Base-by-base conservation (phyloP, 2,888 invertebrate species). In the Ichneumoninae sp. region DNA sequence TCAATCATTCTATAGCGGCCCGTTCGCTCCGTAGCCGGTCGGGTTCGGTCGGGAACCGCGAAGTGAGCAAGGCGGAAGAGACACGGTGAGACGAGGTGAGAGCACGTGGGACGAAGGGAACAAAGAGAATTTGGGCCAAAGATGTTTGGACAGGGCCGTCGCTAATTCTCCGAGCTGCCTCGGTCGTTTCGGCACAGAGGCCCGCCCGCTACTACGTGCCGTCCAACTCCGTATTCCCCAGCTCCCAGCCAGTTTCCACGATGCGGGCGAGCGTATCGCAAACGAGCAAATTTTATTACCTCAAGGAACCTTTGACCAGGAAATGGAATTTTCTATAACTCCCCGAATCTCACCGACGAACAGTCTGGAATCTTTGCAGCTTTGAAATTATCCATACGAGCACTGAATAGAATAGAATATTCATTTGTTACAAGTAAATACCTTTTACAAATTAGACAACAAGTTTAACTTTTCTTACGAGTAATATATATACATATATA, bases 111-210 rank as follows among this genome's bases (percentile, higher is more conserved):
- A 40, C 52, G 71, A 82, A 52, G 79, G 50, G 75, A 75, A 82
- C 84, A 84, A 82, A 82, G 84, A 71, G 82, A 84, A 84, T 84
- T 79, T 52, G 75, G 79, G 75, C 62, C 79, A 81, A 79, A 84
- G 82, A 84, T 82, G 79, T 82, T 81, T 72, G 84, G 79, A 82
- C 76, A 82, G 82, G 75, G 60, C 54, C 74, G 70, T 75, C 75
- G 82, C 70, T 84, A 79, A 84, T 84, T 84, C 83, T 70, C 57
- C 19, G 54, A 50, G 74, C 36, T 77, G 62, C 74, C 36, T 40
- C 47, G 65, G 36, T 22, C 16, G 50, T 66, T 69, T 10, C 57
- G 57, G 22, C 26, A 3, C 22, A 8, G 22, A 40, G 10, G n/a
- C 0, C 40, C 10, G 22, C 8, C 8, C 10, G 57, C 13, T 26